These are phyloP conservation scores for Melanotaenia boesemani DNA, from an alignment of 2,797 vertebrate species.

Conservation along the genomic window DNA sequence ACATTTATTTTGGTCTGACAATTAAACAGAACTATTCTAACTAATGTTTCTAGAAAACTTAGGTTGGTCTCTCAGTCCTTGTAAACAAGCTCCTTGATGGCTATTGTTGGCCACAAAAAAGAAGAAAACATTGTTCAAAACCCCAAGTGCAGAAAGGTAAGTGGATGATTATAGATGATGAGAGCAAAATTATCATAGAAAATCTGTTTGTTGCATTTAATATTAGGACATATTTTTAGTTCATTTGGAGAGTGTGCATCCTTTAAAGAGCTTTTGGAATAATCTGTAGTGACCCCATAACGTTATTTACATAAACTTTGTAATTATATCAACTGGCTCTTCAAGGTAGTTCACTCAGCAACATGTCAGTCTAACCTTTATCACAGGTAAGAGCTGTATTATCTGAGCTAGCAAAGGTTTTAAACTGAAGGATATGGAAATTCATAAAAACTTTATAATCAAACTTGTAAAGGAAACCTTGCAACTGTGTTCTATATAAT, in stretches of 20 bases:
- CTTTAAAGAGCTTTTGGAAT: too few species aligned
- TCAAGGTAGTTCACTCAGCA: conserved; percentile 32
- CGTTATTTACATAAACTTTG: background rate
- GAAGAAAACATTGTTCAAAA: too few species aligned
- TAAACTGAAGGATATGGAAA: conserved; percentile 30
- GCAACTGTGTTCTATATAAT: background rate
- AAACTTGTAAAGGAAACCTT: background rate
- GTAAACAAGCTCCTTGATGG: conserved; percentile 8
- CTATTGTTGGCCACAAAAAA: conserved; percentile 25
- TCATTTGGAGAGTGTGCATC: too few species aligned
- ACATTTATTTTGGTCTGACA: background rate
- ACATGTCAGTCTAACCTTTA: conserved; percentile 30
- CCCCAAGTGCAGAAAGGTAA: too few species aligned
- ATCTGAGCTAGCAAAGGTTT: conserved; percentile 31
- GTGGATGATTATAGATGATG: too few species aligned
- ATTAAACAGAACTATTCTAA: background rate
- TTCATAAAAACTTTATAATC: conserved; percentile 3
- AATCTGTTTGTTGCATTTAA: background rate
- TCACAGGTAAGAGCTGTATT: conserved; percentile 30
- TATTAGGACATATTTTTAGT: background rate
- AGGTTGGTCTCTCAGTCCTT: too few species aligned
- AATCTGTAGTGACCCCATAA: too few species aligned
- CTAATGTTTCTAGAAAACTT: too few species aligned
- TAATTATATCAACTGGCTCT: background rate
- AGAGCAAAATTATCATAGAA: too few species aligned